Base-by-base conservation (phyloP, 2,113 vertebrate genomes). In the Trichechus manatus region DNA sequence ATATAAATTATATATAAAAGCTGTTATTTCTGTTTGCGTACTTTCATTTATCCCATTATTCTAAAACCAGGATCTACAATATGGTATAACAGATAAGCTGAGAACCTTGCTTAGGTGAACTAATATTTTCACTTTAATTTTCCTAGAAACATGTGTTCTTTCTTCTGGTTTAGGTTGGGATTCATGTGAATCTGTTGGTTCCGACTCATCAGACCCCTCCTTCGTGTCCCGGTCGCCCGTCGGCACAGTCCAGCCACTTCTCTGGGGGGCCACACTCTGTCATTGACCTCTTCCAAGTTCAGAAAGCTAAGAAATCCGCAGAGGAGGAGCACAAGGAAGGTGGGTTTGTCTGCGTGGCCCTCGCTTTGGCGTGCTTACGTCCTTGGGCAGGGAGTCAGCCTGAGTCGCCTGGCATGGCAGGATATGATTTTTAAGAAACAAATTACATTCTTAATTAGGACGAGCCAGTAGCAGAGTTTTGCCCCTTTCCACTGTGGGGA, bases 161-260 rank as follows among this genome's bases (percentile, higher is more conserved):
- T 82, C 31, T 93, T 98, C 39, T 96, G 56, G 77, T 96, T 98
- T 97, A 99, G 99, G 99, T 99, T 95, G 99, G 99, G 92, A 99
- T 99, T 98, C 99, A 99, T 83, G 99, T 99, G 84, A 99, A 99
- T 87, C 99, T 99, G 79, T 98, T 99, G 87, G 98, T 99, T 95
- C 98, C 99, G 89, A 96, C 97, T 93, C 98, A 97, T 94, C 97
- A 97, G 68, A 97, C 91, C 33, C 91, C 94, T 25, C 98, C 98
- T 0, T 66, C 98, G 23, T 86, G 97, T 80, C 83, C 97, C 10
- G 98, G 96, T 92, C 91, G 50, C 79, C 95, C 97, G 6, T 2
- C 97, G 6, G 75, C 98, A 15, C 98, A 98, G 4, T 97, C 98
- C 79, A 91, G 98, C 86, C 98, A 96, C 79, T 91, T 98, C 74